Base-by-base conservation (phyloP, 2,888 invertebrate species). In the Ophion obscuratus region DNA sequence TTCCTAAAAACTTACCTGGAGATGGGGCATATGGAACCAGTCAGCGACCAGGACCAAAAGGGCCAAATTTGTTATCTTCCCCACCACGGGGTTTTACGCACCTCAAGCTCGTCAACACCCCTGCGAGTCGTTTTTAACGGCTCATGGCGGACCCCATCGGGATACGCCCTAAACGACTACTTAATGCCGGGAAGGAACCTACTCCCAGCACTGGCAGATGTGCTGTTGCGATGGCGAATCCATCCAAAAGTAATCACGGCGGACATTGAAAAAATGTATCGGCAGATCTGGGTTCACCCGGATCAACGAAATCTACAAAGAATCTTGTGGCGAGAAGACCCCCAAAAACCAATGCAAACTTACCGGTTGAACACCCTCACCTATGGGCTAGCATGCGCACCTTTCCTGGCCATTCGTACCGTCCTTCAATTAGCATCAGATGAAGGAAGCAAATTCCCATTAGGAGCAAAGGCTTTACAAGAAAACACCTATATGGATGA, bases 91-190 rank as follows among this genome's bases (percentile, higher is more conserved):
- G 92, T 94, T 0, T 59, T 92, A 0, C 91, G 91, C 20, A 77
- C 89, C 62, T 68, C 80, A 6, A 92, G 91, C 68, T 85, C 89
- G 17, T 92, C 92, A 0, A 92, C 92, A 0, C 91, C 90, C 59
- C 36, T 92, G 0, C 71, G 92, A 6, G 91, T 93, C 0, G 93
- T 93, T 0, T 93, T 92, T 79, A 90, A 92, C 62, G 92, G 89
- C 0, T 91, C 92, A 0, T 87, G 88, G 1, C 88, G 83, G 47
- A 81, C 91, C 6, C 62, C 84, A 0, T 87, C 87, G 0, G 92
- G 92, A 0, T 36, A 76, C 5, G 92, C 93, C 1, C 70, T 94
- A 3, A 82, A 82, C 17, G 67, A 67, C 5, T 0, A 87, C 0
- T 86, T 92, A 14, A 78, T 88, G 70, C 87, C 89, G 3, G 93